Evolutionary conservation across 2,888 invertebrate species (phyloP), one percentile per base, ranked within the genome.

Genomic region (Celastrina argiolus): DNA sequence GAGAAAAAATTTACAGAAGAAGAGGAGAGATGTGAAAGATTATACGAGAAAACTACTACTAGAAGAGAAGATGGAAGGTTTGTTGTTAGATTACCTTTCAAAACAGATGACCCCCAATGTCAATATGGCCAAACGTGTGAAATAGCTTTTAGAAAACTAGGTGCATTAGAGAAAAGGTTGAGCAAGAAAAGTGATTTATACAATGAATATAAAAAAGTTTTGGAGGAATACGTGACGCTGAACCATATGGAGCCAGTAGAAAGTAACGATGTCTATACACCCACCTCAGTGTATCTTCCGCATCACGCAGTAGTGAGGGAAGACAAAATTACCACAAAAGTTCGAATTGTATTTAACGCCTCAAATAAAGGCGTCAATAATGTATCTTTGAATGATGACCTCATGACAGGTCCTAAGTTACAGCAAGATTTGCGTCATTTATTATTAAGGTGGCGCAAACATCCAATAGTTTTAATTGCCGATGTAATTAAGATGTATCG

Each of bases 271-370:
- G 31, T 56, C 18, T 28, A 56, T 16, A 58, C 63, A 6, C n/a
- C 64, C 8, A 56, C 68, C 6, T 42, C 42, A 1, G 63, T 67
- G 45, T 70, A 67, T 45, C 45, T 72, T 0, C 71, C 72, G n/a
- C 71, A 71, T 61, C 73, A 72, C 58, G 69, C 68, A 6, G 69
- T 72, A 2, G n/a, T 72, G 0, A 59, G 68, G 26, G 68, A 71
- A 4, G 63, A 65, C 8, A 70, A 67, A 34, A 10, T 26, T 2
- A 70, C 45, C 1, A 16, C 45, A 14, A 45, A 45, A n/a, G 16
- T 45, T 45, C 14, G 45, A 45, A 2, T 5, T 2, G 45, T 45
- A 1, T n/a, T 45, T 45, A 16, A 45, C 5, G 45, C 45, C 6
- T 45, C 45, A 1, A 16, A n/a, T 45, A 45, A 45, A n/a, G 45